Evolutionary conservation across 53 echinoderm and acorn worm genomes (phyloP).

Genomic region (Paracentrotus lividus): DNA sequence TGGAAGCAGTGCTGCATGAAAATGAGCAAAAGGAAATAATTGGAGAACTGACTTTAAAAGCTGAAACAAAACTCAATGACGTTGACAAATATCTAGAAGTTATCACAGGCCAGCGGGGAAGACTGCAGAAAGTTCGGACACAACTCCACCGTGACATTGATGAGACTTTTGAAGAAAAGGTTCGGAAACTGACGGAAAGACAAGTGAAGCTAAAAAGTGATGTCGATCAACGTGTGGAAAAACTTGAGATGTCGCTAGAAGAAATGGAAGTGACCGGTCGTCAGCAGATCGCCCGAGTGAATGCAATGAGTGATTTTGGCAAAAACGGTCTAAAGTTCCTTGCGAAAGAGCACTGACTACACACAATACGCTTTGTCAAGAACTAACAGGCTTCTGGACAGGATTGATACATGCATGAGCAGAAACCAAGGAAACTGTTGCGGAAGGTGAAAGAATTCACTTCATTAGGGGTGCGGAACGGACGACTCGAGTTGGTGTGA

Average conservation of each 20-base stretch:
- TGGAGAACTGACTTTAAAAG: not conserved
- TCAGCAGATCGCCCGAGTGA: not conserved
- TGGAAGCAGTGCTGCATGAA: not conserved
- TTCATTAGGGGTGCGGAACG: not conserved
- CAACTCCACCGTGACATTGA: not conserved
- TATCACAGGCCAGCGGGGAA: not conserved
- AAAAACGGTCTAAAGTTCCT: conserved; percentile 24
- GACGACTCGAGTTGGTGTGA: not conserved
- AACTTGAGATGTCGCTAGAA: not conserved
- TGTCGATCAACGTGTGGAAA: not conserved
- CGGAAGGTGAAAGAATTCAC: not conserved
- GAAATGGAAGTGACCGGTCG: not conserved
- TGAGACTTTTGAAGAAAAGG: conserved; percentile 8
- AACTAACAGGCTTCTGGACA: not conserved
- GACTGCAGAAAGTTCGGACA: not conserved
- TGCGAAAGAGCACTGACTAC: not conserved
- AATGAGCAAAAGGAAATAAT: not conserved
- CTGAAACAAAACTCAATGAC: not conserved
- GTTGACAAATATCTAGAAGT: not conserved
- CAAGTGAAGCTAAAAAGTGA: not conserved
- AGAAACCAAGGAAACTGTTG: not conserved
- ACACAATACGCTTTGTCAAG: conserved; percentile 18
- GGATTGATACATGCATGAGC: not conserved
- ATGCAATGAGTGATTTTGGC: not conserved
- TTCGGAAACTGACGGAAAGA: not conserved